Conservation (phyloP, 2,797 vertebrate genomes). For the Peromyscus nudipes region DNA sequence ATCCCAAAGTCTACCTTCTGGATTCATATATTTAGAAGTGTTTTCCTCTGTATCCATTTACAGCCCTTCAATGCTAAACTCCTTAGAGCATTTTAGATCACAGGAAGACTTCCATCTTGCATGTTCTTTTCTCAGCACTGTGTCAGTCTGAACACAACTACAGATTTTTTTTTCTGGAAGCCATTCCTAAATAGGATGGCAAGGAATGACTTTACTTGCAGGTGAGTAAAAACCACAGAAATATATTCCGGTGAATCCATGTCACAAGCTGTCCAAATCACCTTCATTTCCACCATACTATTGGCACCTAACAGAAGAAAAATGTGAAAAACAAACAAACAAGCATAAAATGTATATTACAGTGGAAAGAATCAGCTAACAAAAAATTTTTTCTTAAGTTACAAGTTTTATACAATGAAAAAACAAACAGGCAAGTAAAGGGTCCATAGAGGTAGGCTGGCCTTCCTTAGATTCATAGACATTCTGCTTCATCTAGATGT, state of each 20-base stretch:
- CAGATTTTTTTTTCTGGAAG: background rate
- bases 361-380: slow-evolving; percentile 9
- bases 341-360: background rate
- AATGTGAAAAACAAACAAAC: background rate
- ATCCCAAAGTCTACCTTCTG: background rate
- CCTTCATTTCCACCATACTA: background rate
- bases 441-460: background rate
- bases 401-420: slow-evolving; percentile 16
- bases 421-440: background rate
- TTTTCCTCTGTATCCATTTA: background rate
- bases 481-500: background rate
- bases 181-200: background rate
- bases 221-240: background rate
- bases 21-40: background rate
- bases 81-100: background rate
- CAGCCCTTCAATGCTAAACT: slow-evolving; percentile 11
- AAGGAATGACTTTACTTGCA: slow-evolving; percentile 8
- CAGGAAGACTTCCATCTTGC: background rate
- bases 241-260: background rate
- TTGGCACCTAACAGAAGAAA: background rate
- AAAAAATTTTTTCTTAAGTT: background rate
- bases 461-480: background rate
- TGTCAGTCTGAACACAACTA: background rate
- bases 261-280: slow-evolving; percentile 28
- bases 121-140: background rate